Conservation (phyloP, 1,140 invertebrate species). For the Chironomus tepperi region DNA sequence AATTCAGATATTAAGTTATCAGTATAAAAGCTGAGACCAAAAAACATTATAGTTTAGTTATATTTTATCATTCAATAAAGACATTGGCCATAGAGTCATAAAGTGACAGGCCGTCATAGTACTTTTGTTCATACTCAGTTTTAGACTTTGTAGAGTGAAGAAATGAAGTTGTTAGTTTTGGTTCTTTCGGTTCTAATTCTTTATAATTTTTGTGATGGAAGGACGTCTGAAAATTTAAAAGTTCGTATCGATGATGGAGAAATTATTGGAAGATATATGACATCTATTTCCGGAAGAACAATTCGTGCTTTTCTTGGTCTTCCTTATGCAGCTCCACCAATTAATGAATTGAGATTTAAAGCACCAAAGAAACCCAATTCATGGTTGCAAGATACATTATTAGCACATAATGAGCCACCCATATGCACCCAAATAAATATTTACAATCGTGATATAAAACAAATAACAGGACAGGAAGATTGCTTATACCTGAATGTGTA, state of each 20-base stretch:
- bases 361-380: slow-evolving; percentile 46
- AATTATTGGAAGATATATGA: slow-evolving; percentile 30
- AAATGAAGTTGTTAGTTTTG: neutral
- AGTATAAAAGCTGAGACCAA: no score
- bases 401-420: slow-evolving; percentile 50
- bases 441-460: slow-evolving; percentile 48
- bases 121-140: neutral
- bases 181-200: neutral
- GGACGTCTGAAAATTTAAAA: neutral
- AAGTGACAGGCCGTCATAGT: no score
- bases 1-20: no score
- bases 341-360: slow-evolving; percentile 34
- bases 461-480: slow-evolving; percentile 46
- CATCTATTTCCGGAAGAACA: slow-evolving; percentile 30
- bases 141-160: neutral
- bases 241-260: neutral
- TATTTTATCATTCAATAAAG: no score
- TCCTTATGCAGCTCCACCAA: slow-evolving; percentile 36
- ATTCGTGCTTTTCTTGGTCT: slow-evolving; percentile 38
- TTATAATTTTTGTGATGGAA: neutral
- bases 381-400: slow-evolving; percentile 49
- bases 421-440: slow-evolving; percentile 68
- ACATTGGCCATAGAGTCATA: no score
- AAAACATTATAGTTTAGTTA: no score
- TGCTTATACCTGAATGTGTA: slow-evolving; percentile 56